Evolutionary conservation across 2,888 invertebrate species (phyloP), one percentile per base, ranked within the genome.

Genomic region (Macrophya annulata): DNA sequence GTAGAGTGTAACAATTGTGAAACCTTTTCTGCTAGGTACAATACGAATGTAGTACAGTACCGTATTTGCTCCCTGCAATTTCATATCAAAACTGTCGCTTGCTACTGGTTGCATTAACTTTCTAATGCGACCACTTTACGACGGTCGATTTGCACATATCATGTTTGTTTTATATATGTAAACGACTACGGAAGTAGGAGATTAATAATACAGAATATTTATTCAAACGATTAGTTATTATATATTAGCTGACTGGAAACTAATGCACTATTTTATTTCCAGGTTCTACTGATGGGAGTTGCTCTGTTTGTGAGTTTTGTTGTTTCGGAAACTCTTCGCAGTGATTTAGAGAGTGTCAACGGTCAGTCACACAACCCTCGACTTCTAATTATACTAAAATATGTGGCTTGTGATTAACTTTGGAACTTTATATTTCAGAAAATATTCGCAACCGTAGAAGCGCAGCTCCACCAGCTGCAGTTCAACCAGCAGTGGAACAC

Each of bases 401-500:
- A 62, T 25, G 12, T 62, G 2, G 12, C 6, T 40, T 17, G 40
- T 40, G 15, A 59, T 21, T 9, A 25, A 25, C 12, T 25, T 62
- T 4, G 62, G 10, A 62, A 62, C 31, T 55, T 77, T 17, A 37
- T 21, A 37, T 84, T 71, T 74, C 45, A 84, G 84, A 55, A 55
- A 15, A 25, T 17, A 21, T 84, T 43, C 84, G 84, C 25, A 17
- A 10, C 45, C 55, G 37, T 25, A 72, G 84, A 21, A 51, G 21
- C 37, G 72, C 74, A n/a, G 68, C 76, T 51, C 74, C 77, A 21
- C 59, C 62, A 21, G 40, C 62, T 43, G 62, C 31, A 48, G 51
- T 12, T 12, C 83, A 83, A 59, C 83, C 83, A 43, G 25, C 45
- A 31, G 85, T 88, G 37, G 76, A 85, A 15, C 88, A 87, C 6